Conservation (phyloP, 2,888 invertebrate species). For the Meta bourneti region DNA sequence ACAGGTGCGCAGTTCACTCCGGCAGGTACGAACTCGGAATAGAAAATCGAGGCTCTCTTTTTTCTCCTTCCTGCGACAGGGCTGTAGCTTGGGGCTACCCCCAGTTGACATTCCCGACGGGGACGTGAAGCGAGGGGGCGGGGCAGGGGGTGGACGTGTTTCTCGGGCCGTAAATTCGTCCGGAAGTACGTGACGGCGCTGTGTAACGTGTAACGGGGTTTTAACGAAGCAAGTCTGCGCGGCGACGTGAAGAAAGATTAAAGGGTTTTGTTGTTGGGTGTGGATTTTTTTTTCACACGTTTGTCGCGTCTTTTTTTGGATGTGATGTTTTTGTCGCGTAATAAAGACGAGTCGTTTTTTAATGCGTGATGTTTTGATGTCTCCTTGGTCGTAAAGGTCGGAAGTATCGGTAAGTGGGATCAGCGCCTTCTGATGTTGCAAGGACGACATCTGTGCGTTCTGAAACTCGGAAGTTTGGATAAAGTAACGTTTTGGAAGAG, state of each 20-base stretch:
- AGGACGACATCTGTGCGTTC: too few relatives aligned
- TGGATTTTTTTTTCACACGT: background rate
- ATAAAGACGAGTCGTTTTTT: too few relatives aligned
- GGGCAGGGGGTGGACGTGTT: background rate
- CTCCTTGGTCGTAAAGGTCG: too few relatives aligned
- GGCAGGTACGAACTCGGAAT: constrained; percentile 47
- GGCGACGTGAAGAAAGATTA: background rate
- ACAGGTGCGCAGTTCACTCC: constrained; percentile 52
- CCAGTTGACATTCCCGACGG: constrained; percentile 32
- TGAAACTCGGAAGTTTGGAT: too few relatives aligned
- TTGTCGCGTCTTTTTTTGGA: too few relatives aligned
- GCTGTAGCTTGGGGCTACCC: constrained; percentile 2
- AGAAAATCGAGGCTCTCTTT: constrained; percentile 28
- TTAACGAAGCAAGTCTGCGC: background rate
- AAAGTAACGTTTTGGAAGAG: too few relatives aligned
- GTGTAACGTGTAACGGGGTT: background rate
- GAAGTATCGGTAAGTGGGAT: too few relatives aligned
- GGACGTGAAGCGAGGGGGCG: constrained; percentile 14
- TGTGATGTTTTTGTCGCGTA: too few relatives aligned
- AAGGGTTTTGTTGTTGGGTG: background rate
- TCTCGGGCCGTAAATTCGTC: constrained; percentile 10
- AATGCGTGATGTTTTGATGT: too few relatives aligned
- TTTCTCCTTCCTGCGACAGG: background rate
- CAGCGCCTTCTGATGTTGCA: too few relatives aligned
- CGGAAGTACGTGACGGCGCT: constrained; percentile 43